These are phyloP conservation scores for Drymonia ruficornis DNA, from an alignment of 2,888 invertebrate species.

Conservation along the genomic window DNA sequence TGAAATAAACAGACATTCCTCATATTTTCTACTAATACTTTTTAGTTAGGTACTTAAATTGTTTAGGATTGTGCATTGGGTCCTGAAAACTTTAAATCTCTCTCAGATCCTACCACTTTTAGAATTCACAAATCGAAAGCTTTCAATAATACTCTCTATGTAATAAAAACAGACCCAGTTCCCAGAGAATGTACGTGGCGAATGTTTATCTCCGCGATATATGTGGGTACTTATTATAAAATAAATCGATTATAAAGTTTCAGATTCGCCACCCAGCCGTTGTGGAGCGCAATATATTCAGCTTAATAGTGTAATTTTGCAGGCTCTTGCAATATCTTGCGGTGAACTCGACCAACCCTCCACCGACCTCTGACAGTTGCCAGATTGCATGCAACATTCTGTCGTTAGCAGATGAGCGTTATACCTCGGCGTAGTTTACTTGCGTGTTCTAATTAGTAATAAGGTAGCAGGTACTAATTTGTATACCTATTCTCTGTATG, in stretches of 20 bases:
- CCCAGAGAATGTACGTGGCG: background rate
- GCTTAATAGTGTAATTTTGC: slow-evolving; percentile 68
- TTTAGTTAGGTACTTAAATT: too few relatives aligned
- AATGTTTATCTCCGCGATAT: slow-evolving; percentile 7
- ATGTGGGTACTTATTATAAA: slow-evolving; percentile 33
- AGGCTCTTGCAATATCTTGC: slow-evolving; percentile 64
- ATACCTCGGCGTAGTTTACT: slow-evolving; percentile 10
- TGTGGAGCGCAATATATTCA: slow-evolving; percentile 60
- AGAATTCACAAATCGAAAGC: too few relatives aligned
- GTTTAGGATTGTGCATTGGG: too few relatives aligned
- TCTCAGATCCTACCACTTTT: too few relatives aligned
- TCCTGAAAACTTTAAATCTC: too few relatives aligned
- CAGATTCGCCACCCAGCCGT: slow-evolving; percentile 45
- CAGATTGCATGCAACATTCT: slow-evolving; percentile 51
- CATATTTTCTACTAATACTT: too few relatives aligned
- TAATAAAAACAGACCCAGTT: background rate
- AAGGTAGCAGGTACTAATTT: too few relatives aligned
- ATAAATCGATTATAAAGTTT: slow-evolving; percentile 56
- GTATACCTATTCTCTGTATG: too few relatives aligned
- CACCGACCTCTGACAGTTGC: slow-evolving; percentile 50
- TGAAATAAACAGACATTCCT: too few relatives aligned
- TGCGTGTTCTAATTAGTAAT: background rate
- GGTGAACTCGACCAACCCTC: slow-evolving; percentile 51
- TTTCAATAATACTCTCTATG: too few relatives aligned
- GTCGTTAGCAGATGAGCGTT: slow-evolving; percentile 32